Evolutionary conservation across 2,888 invertebrate species (phyloP), one percentile per base, ranked within the genome.

Genomic region (Artemia sp.): DNA sequence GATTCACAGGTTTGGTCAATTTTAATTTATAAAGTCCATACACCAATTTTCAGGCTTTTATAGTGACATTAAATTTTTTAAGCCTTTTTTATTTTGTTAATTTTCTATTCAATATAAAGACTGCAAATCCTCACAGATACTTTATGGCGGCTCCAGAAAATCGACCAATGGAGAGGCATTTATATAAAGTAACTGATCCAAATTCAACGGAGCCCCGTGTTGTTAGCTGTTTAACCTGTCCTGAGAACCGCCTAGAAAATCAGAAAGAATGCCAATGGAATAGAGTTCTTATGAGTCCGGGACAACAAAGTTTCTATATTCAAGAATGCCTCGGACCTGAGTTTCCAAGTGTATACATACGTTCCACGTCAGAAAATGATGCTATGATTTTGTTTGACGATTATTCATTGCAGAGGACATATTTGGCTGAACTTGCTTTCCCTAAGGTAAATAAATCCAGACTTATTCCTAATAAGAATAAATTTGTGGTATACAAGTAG

Each of bases 131-230:
- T 78, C 77, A 11, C 80, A 89, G 89, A 72, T 93, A 90, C 78
- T 89, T 88, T 75, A 84, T 90, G 74, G 90, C 89, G 53, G 88
- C 89, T 8, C 86, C 86, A 3, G 86, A 87, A 74, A 85, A 85
- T 68, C 83, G 85, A 73, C 89, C 92, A 0, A 87, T 89, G 0
- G 86, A 88, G 76, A 82, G 90, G 1, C 93, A 93, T 78, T 80
- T 93, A 73, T 91, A 88, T 81, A 84, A 88, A 76, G 85, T 88
- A 4, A 81, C 81, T 0, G 77, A 81, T 71, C 74, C 75, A 6
- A 80, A 81, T 72, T 77, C 78, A 64, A 78, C 80, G 70, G 77
- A 78, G 4, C 77, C 78, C 51, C 70, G 73, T 14, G 69, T 73
- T 14, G 69, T 72, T 1, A 72, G 75, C 7, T 82, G 81, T 74